These are phyloP conservation scores for Otus sunia DNA, from an alignment of 2,113 vertebrate species.

Conservation along the genomic window DNA sequence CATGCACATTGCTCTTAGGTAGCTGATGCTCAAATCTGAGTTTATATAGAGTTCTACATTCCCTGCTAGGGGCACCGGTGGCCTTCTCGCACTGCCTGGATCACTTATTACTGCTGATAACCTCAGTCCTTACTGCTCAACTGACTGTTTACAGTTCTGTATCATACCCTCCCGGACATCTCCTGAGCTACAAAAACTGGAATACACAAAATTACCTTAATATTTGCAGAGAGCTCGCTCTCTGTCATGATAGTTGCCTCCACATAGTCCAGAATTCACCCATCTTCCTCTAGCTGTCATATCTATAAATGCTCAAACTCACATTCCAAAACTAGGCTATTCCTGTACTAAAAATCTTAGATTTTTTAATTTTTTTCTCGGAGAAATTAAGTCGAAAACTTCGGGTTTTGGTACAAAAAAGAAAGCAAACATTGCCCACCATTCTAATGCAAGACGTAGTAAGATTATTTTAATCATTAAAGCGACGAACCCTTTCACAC, in stretches of 20 bases:
- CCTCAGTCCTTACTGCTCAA: not conserved
- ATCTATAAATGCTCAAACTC: not conserved
- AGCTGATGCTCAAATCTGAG: not conserved
- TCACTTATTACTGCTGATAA: not conserved
- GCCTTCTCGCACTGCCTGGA: not conserved
- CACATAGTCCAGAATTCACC: not conserved
- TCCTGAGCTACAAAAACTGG: not conserved
- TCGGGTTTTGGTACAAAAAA: not conserved
- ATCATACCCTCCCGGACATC: fast-evolving
- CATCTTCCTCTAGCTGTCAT: not conserved
- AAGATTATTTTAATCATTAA: not conserved
- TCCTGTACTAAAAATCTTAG: not conserved
- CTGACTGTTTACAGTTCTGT: not conserved
- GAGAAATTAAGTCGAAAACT: not conserved
- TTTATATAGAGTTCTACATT: not conserved
- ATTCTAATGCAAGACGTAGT: not conserved
- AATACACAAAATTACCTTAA: not conserved
- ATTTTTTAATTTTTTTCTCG: not conserved
- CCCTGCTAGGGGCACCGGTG: not conserved
- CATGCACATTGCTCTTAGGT: not conserved
- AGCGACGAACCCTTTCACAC: not conserved
- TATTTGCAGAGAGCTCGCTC: not conserved
- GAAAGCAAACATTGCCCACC: not conserved
- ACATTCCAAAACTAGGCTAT: not conserved
- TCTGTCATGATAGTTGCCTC: not conserved